Percentiles rank a stretch among this genome's conserved stretches.
phyloP scores from a whole-genome alignment of 2,797 vertebrate genomes.

The Geotrypetes seraphini region DNA sequence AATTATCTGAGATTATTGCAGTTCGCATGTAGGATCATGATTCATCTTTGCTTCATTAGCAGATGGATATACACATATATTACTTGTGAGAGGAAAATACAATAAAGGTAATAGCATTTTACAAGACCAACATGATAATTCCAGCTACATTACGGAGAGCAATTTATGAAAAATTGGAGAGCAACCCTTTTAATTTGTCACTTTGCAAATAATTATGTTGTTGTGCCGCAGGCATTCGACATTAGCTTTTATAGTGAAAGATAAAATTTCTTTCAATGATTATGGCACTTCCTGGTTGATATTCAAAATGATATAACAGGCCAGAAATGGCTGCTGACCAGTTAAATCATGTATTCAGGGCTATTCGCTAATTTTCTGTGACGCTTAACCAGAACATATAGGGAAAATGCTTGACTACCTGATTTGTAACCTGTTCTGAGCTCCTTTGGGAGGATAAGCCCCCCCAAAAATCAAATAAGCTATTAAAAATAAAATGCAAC shows the following conservation, averaged over 20 bases:
- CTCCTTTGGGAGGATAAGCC: too few relatives aligned
- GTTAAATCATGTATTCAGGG: too few relatives aligned
- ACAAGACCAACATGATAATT: constrained; percentile 6
- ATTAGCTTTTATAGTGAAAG: constrained; percentile 7
- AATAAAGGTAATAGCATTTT: background rate
- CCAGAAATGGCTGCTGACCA: too few relatives aligned
- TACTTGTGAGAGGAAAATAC: constrained; percentile 13
- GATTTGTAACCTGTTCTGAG: too few relatives aligned
- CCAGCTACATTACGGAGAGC: constrained; percentile 9
- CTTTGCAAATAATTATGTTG: constrained; percentile 2
- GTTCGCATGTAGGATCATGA: constrained; percentile 8
- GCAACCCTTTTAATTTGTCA: background rate
- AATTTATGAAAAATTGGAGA: background rate
- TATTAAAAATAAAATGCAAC: too few relatives aligned
- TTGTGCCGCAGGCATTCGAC: background rate
- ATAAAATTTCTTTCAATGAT: background rate
- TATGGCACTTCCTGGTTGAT: background rate
- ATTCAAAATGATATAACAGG: too few relatives aligned
- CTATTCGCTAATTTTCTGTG: too few relatives aligned
- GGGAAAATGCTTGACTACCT: too few relatives aligned
- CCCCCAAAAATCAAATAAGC: too few relatives aligned
- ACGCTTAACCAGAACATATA: too few relatives aligned
- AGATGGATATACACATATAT: constrained; percentile 18
- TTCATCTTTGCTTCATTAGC: constrained; percentile 19
- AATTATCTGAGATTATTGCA: constrained; percentile 10